Conservation (phyloP, 2,888 invertebrate species). For the Mythimna loreyi region DNA sequence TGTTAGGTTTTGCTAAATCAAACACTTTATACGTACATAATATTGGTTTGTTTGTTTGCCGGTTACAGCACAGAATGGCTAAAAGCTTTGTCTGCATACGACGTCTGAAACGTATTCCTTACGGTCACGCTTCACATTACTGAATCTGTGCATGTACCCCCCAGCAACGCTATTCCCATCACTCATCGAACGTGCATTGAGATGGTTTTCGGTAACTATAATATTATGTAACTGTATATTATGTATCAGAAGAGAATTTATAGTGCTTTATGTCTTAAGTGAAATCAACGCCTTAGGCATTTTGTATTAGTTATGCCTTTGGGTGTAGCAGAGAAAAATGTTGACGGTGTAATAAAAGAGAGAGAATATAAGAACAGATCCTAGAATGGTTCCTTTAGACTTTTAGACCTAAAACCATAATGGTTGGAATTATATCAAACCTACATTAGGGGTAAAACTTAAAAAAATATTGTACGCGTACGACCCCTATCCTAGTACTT, state of each 20-base stretch:
- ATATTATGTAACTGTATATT: background rate
- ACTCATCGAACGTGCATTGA: constrained; percentile 19
- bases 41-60: background rate
- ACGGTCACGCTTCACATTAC: constrained; percentile 33
- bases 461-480: too few species aligned
- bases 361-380: too few species aligned
- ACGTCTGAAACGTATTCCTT: constrained; percentile 27
- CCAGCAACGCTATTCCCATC: constrained; percentile 5
- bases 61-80: background rate
- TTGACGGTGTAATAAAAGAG: too few species aligned
- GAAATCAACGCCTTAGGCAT: too few species aligned
- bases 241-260: too few species aligned
- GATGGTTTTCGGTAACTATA: background rate
- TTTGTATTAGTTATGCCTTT: too few species aligned
- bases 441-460: too few species aligned
- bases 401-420: background rate
- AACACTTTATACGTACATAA: background rate
- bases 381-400: too few species aligned
- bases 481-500: too few species aligned
- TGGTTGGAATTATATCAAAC: background rate
- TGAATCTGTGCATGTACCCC: constrained; percentile 28
- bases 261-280: too few species aligned
- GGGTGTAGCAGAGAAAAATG: too few species aligned
- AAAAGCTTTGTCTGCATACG: constrained; percentile 10
- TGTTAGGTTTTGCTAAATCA: background rate